phyloP scores from a whole-genome alignment of 2,888 invertebrate genomes.

The Dione vanillae region DNA sequence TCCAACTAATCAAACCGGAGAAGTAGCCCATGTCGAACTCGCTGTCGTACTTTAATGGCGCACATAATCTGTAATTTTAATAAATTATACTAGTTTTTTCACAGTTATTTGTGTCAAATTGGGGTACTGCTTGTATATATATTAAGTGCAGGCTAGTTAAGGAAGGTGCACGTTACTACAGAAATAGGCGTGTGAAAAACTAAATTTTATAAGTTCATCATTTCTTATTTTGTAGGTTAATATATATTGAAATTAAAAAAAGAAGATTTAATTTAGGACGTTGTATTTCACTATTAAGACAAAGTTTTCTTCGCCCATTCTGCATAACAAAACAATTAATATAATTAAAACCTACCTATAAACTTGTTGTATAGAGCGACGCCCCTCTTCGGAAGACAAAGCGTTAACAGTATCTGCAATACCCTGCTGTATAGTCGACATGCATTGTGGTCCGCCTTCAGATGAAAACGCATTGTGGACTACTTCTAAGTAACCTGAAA shows the following conservation, averaged over 20 bases:
- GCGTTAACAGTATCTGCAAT: slow-evolving; percentile 66
- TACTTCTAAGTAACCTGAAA: slow-evolving; percentile 80
- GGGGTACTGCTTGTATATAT: too few species aligned
- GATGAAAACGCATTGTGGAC: slow-evolving; percentile 75
- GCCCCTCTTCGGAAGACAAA: slow-evolving; percentile 63
- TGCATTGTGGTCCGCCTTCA: slow-evolving; percentile 73
- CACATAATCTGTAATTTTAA: slow-evolving; percentile 63
- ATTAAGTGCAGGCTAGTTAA: too few species aligned
- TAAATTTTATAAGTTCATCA: too few species aligned
- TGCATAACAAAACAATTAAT: too few species aligned
- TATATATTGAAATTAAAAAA: too few species aligned
- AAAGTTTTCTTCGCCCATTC: too few species aligned
- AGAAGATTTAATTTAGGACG: too few species aligned
- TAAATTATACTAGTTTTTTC: slow-evolving; percentile 15
- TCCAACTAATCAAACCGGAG: slow-evolving; percentile 71
- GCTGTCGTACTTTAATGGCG: slow-evolving; percentile 63
- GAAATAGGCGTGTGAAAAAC: too few species aligned
- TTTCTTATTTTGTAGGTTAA: too few species aligned
- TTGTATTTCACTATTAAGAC: too few species aligned
- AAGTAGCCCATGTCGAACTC: slow-evolving; percentile 69
- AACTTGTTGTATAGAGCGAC: slow-evolving; percentile 58
- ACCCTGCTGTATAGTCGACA: slow-evolving; percentile 65
- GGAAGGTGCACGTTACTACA: too few species aligned
- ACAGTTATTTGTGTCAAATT: too few species aligned
- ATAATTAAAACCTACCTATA: slow-evolving; percentile 56